Base-by-base conservation (phyloP, 2,113 vertebrate genomes). In the Brachyhypopomus occidentalis region DNA sequence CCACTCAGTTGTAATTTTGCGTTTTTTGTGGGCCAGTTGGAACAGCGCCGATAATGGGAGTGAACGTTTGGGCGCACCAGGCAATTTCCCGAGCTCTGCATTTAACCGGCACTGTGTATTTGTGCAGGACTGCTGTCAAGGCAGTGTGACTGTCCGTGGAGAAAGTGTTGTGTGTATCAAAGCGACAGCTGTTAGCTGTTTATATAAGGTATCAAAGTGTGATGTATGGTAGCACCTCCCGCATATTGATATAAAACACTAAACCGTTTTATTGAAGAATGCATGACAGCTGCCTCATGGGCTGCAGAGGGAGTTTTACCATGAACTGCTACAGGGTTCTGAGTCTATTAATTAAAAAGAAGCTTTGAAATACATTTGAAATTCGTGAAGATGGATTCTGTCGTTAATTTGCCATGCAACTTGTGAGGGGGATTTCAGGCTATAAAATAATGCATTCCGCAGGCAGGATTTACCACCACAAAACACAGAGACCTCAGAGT, bases 121-220 rank as follows among this genome's bases (percentile, higher is more conserved):
- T 59, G 36, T 36, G 75, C 0, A 7, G 8, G 19, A 36, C 59
- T 23, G 45, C 63, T 74, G 45, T 19, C 41, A 60, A 23, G 63
- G 78, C 16, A 30, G 23, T 19, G 23, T 23, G 9, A 77, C 62
- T 64, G 62, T 72, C 38, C 45, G 64, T 71, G 85, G 67, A 52
- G 27, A 81, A 62, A 75, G 62, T 7, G 22, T 60, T 83, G 66
- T 79, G 72, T 86, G 60, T 64, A 79, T 81, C 80, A 80, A 80
- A 81, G 67, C 34, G 22, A 56, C 72, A 80, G 70, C 38, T 63
- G 23, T 78, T 80, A 80, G 70, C 38, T 63, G 30, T 78, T 80
- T 72, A 73, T 84, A 79, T 74, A 81, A 81, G 72, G 69, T 84
- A 78, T 83, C 80, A 83, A 74, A 79, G 41, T 80, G 60, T 84